A percentile compares a stretch with the other conserved stretches of the same genome.
Evolutionary conservation across 2,113 vertebrate species (phyloP).

Genomic region (Cricetomys ansorgei): DNA sequence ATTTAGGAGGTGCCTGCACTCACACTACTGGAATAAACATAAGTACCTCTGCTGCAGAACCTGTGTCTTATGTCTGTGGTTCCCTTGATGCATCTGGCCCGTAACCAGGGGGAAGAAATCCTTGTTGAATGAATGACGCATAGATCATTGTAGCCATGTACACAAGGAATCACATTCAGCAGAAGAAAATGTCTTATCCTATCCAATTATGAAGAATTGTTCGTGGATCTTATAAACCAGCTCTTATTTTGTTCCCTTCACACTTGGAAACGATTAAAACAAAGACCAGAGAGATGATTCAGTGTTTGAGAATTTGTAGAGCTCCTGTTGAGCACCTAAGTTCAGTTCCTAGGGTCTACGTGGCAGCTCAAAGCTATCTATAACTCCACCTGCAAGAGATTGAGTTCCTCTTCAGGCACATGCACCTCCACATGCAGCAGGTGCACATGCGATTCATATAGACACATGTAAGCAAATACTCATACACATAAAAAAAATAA

Average conservation of each 20-base stretch:
- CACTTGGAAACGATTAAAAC: background rate
- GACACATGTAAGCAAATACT: too few species aligned
- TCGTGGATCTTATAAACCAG: background rate
- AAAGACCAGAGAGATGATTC: background rate
- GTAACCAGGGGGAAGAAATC: background rate
- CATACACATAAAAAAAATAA: background rate
- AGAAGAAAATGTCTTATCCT: background rate
- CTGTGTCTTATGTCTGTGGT: background rate
- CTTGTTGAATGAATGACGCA: background rate
- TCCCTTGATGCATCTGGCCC: background rate
- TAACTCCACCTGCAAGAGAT: background rate
- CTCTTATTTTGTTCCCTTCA: background rate
- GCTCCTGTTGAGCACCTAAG: too few species aligned
- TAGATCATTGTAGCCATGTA: background rate
- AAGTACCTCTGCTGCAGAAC: background rate
- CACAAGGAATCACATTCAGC: background rate
- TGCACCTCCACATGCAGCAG: background rate
- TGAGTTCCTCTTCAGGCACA: background rate
- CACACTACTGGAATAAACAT: too few species aligned
- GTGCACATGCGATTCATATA: too few species aligned
- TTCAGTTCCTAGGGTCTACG: background rate
- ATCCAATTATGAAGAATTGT: background rate
- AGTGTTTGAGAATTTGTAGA: background rate
- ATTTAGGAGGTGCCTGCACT: background rate
- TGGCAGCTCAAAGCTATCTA: background rate